A percentile compares a stretch with the other conserved stretches of the same genome.
Evolutionary conservation across 1,140 invertebrate genomes (phyloP).

Genomic region (Papilio xuthus): DNA sequence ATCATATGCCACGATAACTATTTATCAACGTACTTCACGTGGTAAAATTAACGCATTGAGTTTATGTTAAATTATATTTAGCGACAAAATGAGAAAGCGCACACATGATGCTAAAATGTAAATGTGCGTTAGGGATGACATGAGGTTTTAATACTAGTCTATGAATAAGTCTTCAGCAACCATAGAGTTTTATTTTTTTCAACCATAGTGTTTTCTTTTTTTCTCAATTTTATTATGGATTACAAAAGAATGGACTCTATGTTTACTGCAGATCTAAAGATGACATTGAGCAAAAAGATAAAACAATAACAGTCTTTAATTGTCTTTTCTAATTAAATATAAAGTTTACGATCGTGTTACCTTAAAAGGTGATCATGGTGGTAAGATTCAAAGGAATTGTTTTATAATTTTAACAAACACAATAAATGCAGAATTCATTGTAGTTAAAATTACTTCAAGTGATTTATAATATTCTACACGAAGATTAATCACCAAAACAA

Average conservation of each 20-base stretch:
- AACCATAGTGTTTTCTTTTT: neutral
- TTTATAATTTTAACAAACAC: neutral
- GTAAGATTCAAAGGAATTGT: neutral
- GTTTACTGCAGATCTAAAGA: conserved; percentile 50
- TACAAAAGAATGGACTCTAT: conserved; percentile 42
- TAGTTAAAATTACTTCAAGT: neutral
- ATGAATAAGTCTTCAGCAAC: conserved; percentile 46
- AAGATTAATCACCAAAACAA: conserved; percentile 1
- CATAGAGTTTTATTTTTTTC: conserved; percentile 47
- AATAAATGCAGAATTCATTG: neutral
- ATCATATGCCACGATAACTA: neutral
- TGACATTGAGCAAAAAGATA: conserved; percentile 58
- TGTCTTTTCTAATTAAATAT: conserved; percentile 46
- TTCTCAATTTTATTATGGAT: conserved; percentile 39
- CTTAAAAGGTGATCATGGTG: neutral
- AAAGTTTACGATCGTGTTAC: neutral
- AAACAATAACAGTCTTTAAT: conserved; percentile 55
- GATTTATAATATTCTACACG: neutral
- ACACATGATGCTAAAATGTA: neutral
- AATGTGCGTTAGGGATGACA: neutral
- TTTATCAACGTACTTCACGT: neutral
- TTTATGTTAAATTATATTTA: neutral
- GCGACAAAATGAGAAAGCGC: neutral
- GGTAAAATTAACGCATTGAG: neutral
- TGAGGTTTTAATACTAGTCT: conserved; percentile 18